Evolutionary conservation across 2,113 vertebrate species (phyloP), one percentile per base, ranked within the genome.

Genomic region (Falcunculus frontatus): DNA sequence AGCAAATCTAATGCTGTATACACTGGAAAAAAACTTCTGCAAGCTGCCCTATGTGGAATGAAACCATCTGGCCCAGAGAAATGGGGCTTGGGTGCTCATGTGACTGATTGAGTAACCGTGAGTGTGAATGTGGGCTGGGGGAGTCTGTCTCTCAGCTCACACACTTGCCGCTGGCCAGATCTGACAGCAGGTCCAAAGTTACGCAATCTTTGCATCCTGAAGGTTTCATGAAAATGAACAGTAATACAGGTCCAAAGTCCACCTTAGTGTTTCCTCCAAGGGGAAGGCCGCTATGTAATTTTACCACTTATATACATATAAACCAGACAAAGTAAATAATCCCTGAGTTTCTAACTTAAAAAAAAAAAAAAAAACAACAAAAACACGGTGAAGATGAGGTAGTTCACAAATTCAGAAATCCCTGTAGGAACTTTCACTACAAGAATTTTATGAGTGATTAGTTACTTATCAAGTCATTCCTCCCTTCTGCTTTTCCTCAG

Each of bases 381-480:
- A 6, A 19, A 16, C 15, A 75, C 42, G 53, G 8, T 33, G 87
- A 68, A 74, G 39, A 77, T 47, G 25, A 89, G 10, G 33, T 29
- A 11, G 55, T 63, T 67, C 67, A 64, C 47, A 93, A 83, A 59
- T 67, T 67, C 64, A 70, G 42, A 86, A 96, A 84, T 55, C 46
- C 7, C 76, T 39, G 37, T 30, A 84, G 39, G 22, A 81, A 47
- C 42, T 89, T 68, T 65, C 83, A 74, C 68, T 67, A 30, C 19
- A 63, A 87, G 60, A 84, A 74, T 93, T 89, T 95, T 84, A 75
- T 95, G 89, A 95, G 78, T 77, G 52, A 81, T 87, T 81, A 59
- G 76, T 75, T 90, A 67, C 84, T 89, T 13, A 2, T 84, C 56
- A 84, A 75, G n/a, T 84, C 46, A 77, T 63, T 78, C 39, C 47